phyloP scores from a whole-genome alignment of 1,140 invertebrate species.

The Arctopsyche grandis region DNA sequence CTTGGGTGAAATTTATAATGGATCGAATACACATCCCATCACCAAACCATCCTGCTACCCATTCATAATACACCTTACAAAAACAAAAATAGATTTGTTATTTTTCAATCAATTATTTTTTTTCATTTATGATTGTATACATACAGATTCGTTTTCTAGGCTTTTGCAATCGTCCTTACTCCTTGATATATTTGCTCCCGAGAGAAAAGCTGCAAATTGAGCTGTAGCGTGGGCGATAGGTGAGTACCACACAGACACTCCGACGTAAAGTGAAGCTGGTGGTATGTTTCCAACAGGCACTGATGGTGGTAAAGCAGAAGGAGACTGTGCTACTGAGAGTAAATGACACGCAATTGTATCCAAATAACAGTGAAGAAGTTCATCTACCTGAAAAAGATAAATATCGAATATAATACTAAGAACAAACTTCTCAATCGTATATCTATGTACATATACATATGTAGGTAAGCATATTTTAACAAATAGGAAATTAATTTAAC shows the following conservation, averaged over 20 bases:
- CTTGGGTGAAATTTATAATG: constrained; percentile 77
- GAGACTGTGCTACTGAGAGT: constrained; percentile 69
- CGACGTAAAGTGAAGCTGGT: constrained; percentile 69
- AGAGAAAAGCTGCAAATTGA: constrained; percentile 71
- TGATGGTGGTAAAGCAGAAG: constrained; percentile 50
- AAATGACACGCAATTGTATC: constrained; percentile 76
- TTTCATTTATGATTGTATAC: no score
- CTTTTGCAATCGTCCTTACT: constrained; percentile 57
- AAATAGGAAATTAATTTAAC: constrained; percentile 25
- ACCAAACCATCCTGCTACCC: constrained; percentile 70
- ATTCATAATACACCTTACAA: constrained; percentile 67
- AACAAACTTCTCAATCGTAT: neutral
- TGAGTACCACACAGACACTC: constrained; percentile 64
- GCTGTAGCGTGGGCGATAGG: constrained; percentile 64
- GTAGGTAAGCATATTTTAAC: neutral
- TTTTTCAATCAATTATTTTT: no score
- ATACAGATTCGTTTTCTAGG: constrained; percentile 55
- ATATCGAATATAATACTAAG: constrained; percentile 26
- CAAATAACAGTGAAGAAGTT: constrained; percentile 85
- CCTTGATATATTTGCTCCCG: constrained; percentile 60
- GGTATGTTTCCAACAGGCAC: constrained; percentile 31
- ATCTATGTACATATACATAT: neutral
- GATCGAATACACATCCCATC: constrained; percentile 80
- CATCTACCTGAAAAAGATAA: constrained; percentile 68
- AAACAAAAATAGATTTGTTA: constrained; percentile 13